Evolutionary conservation across 1,140 invertebrate genomes (phyloP), one percentile per base, ranked within the genome.

Genomic region (Drosophila seguyi): DNA sequence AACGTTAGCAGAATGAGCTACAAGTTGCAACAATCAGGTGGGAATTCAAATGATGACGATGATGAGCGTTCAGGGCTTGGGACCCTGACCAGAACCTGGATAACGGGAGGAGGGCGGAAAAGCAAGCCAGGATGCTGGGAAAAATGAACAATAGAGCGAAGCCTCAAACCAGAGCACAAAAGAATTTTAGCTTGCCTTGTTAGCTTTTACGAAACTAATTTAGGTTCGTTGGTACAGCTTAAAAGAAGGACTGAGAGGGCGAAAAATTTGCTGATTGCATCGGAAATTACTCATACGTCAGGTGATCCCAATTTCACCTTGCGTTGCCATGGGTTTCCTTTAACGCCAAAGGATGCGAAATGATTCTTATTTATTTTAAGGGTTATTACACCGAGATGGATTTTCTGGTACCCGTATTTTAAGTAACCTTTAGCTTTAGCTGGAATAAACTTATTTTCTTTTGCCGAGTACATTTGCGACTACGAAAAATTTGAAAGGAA

Each of bases 161-260:
- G n/a, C 13, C 47, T 47, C 29, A 44, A 45, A 50, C 14, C 59
- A 41, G 44, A 29, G 29, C 55, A 48, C 63, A 75, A 57, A 68
- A 52, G 62, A 74, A 80, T 77, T 41, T 50, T 44, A 55, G 27
- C 56, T 42, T 53, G 39, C 34, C 57, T 29, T 67, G 47, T 48
- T 63, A 47, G 58, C 58, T 72, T 58, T 50, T 50, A 71, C 66
- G 47, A 34, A 69, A 76, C 67, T 82, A 75, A 86, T 75, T 81
- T 75, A 29, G 57, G 27, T 61, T 27, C 52, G 16, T 73, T 45
- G 65, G 25, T 6, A 29, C 2, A 16, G 36, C 29, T 41, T 42
- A 10, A 20, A 39, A 53, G 18, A 16, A 6, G 29, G 42, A 27
- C 34, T 13, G 18, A 39, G 34, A 75, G 29, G 8, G 20, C 25